Evolutionary conservation across 2,888 invertebrate species (phyloP).

Genomic region (Teleogryllus oceanicus): DNA sequence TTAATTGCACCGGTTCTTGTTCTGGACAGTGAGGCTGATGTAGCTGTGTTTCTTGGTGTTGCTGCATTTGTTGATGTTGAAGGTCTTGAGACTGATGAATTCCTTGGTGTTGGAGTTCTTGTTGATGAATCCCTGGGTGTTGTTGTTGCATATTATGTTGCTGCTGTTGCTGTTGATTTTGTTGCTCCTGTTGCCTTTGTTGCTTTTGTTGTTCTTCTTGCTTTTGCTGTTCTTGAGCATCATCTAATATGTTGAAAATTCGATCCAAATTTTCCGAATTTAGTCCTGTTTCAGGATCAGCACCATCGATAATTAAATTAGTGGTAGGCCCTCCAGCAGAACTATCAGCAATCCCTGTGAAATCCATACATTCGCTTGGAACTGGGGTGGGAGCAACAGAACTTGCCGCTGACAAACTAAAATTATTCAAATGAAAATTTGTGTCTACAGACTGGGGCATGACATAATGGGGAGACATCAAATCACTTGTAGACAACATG

Average conservation of each 20-base stretch:
- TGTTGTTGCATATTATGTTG: background rate
- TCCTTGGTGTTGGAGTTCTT: too few species aligned
- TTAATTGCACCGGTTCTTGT: background rate
- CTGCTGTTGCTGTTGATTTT: slow-evolving; percentile 12
- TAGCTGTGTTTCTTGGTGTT: background rate
- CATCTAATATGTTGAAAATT: slow-evolving; percentile 61
- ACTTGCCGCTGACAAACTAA: slow-evolving; percentile 54
- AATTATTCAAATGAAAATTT: slow-evolving; percentile 41
- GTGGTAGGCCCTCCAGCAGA: background rate
- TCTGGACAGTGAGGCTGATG: background rate
- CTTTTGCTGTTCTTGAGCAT: slow-evolving; percentile 23
- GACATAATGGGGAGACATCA: slow-evolving; percentile 35
- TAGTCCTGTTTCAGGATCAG: slow-evolving; percentile 25
- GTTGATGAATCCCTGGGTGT: background rate
- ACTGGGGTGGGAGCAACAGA: slow-evolving; percentile 67
- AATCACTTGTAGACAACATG: slow-evolving; percentile 46
- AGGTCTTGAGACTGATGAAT: slow-evolving; percentile 11
- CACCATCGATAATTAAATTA: slow-evolving; percentile 24
- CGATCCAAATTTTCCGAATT: slow-evolving; percentile 62
- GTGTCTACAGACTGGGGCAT: slow-evolving; percentile 46
- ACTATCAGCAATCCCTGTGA: slow-evolving; percentile 45
- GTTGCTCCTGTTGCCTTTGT: background rate
- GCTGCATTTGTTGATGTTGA: background rate
- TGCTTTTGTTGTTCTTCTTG: slow-evolving; percentile 18
- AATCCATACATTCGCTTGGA: slow-evolving; percentile 69